phyloP scores from a whole-genome alignment of 92 coral and sea anemone species.

The Zoanthus solanderi region DNA sequence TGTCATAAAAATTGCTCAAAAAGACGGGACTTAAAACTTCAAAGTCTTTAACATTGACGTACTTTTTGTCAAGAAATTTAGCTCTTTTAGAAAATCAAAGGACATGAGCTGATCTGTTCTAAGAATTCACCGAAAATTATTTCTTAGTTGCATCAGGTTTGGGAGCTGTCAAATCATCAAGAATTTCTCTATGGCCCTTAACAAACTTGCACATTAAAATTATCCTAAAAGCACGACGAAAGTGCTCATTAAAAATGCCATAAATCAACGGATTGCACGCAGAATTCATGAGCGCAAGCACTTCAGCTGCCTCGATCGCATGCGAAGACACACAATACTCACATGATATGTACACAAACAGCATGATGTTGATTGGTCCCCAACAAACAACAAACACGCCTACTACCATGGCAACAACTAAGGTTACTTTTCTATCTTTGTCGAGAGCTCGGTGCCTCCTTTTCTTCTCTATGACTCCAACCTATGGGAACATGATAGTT shows the following conservation, averaged over 20 bases:
- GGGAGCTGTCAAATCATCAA: constrained; percentile 30
- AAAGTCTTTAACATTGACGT: too few species aligned
- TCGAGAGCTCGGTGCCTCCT: constrained; percentile 70
- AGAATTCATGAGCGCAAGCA: constrained; percentile 78
- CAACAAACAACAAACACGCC: constrained; percentile 87
- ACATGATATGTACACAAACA: constrained; percentile 81
- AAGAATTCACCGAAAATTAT: background rate
- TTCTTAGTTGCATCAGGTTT: constrained; percentile 24
- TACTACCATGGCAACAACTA: constrained; percentile 80
- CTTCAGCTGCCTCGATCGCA: constrained; percentile 75
- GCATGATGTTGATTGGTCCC: constrained; percentile 85
- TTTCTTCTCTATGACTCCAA: constrained; percentile 73
- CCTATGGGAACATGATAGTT: constrained; percentile 4
- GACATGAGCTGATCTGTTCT: background rate
- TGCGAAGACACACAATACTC: constrained; percentile 77
- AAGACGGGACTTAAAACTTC: too few species aligned
- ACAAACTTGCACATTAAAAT: constrained; percentile 71
- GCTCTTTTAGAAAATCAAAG: background rate
- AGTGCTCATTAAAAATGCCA: constrained; percentile 76
- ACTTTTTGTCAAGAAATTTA: too few species aligned
- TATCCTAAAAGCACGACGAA: constrained; percentile 76
- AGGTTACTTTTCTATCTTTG: constrained; percentile 79
- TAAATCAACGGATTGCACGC: constrained; percentile 88
- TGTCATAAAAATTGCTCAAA: too few species aligned
- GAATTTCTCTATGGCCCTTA: constrained; percentile 49